phyloP scores from a whole-genome alignment of 2,888 invertebrate species.

The Eristalinus aeneus region DNA sequence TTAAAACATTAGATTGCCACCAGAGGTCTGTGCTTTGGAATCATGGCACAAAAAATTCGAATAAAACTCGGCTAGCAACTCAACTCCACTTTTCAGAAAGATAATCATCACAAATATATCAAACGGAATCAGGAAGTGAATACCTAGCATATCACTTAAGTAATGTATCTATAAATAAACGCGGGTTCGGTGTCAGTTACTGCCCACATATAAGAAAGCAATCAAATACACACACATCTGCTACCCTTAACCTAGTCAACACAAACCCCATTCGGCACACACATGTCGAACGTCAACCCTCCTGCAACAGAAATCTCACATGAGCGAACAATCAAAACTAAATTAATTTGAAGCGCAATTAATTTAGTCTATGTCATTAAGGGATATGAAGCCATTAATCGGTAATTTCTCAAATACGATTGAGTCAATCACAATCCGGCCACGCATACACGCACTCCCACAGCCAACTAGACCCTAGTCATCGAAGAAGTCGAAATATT shows the following conservation, averaged over 20 bases:
- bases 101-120: too few relatives aligned
- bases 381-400: slow-evolving; percentile 50
- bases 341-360: slow-evolving; percentile 41
- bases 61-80: too few relatives aligned
- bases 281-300: background rate
- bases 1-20: too few relatives aligned
- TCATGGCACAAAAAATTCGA: too few relatives aligned
- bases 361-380: slow-evolving; percentile 31
- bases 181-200: too few relatives aligned
- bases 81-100: too few relatives aligned
- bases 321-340: slow-evolving; percentile 9
- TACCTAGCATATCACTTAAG: too few relatives aligned
- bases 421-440: slow-evolving; percentile 16
- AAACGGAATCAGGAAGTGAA: too few relatives aligned
- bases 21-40: too few relatives aligned
- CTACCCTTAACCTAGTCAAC: background rate
- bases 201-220: too few relatives aligned
- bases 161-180: too few relatives aligned
- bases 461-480: background rate
- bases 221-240: too few relatives aligned
- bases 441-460: background rate
- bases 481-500: slow-evolving; percentile 38
- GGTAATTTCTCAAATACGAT: slow-evolving; percentile 38
- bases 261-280: background rate
- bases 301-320: background rate